Conservation (phyloP, 2,888 invertebrate genomes). For the Phaonia tiefii region DNA sequence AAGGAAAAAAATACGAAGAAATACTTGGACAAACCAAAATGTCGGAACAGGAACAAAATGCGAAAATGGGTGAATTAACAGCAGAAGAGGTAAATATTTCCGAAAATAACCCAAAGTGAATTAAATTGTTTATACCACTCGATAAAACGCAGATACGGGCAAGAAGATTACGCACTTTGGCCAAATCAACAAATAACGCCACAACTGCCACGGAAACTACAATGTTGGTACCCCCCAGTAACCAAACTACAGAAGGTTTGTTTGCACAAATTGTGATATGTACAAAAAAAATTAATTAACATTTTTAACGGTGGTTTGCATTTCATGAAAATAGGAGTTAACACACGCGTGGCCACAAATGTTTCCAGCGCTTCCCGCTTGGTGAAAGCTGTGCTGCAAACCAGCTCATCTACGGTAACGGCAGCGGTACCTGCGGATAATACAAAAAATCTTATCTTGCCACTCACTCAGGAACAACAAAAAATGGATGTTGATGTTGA, state of each 20-base stretch:
- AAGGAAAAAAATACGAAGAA: slow-evolving; percentile 6
- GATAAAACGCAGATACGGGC: slow-evolving; percentile 76
- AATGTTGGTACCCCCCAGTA: slow-evolving; percentile 39
- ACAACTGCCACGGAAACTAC: slow-evolving; percentile 51
- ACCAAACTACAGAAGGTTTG: slow-evolving; percentile 56
- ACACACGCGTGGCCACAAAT: slow-evolving; percentile 71
- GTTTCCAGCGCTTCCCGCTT: slow-evolving; percentile 77
- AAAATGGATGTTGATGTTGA: slow-evolving; percentile 77
- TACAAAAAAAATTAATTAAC: neutral
- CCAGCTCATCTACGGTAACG: neutral
- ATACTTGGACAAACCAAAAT: slow-evolving; percentile 54
- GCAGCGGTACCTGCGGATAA: slow-evolving; percentile 24
- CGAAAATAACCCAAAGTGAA: neutral
- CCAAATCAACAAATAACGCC: slow-evolving; percentile 71
- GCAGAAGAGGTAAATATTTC: slow-evolving; percentile 90
- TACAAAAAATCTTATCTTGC: slow-evolving; percentile 53
- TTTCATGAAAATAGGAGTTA: slow-evolving; percentile 20
- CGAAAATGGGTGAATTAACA: slow-evolving; percentile 84
- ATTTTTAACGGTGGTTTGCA: slow-evolving; percentile 10
- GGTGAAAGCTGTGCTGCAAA: slow-evolving; percentile 66
- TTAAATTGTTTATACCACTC: neutral
- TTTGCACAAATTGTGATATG: neutral
- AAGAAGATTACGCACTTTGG: slow-evolving; percentile 77
- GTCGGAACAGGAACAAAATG: slow-evolving; percentile 68
- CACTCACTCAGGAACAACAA: slow-evolving; percentile 59